phyloP scores from a whole-genome alignment of 2,888 invertebrate genomes.

The Amphipoea oculea region DNA sequence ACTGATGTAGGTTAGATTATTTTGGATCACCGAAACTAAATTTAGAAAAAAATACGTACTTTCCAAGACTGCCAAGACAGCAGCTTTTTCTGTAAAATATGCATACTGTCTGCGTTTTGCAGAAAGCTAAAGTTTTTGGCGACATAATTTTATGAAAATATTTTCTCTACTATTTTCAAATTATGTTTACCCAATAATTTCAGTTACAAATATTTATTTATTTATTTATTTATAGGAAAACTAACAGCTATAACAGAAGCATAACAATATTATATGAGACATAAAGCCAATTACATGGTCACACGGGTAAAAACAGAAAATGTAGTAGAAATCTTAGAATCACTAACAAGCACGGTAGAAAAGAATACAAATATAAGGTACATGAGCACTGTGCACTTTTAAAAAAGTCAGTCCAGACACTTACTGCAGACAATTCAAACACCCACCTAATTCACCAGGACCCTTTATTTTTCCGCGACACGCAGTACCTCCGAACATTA shows the following conservation, averaged over 20 bases:
- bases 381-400: too few relatives aligned
- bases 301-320: too few relatives aligned
- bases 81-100: background rate
- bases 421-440: conserved; percentile 10
- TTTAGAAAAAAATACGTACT: background rate
- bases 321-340: too few relatives aligned
- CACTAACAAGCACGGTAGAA: too few relatives aligned
- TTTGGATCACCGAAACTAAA: background rate
- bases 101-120: background rate
- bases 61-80: background rate
- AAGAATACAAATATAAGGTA: too few relatives aligned
- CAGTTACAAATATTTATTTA: background rate
- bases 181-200: background rate
- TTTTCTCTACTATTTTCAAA: background rate
- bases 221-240: too few relatives aligned
- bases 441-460: conserved; percentile 8
- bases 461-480: conserved; percentile 59
- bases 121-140: background rate
- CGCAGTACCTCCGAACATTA: conserved; percentile 55
- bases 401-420: background rate
- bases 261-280: too few relatives aligned
- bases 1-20: too few relatives aligned
- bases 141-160: background rate
- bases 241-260: too few relatives aligned
- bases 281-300: too few relatives aligned